A percentile compares a stretch with the other conserved stretches of the same genome.
phyloP scores from a whole-genome alignment of 2,797 vertebrate genomes.

The Xiphophorus birchmanni region DNA sequence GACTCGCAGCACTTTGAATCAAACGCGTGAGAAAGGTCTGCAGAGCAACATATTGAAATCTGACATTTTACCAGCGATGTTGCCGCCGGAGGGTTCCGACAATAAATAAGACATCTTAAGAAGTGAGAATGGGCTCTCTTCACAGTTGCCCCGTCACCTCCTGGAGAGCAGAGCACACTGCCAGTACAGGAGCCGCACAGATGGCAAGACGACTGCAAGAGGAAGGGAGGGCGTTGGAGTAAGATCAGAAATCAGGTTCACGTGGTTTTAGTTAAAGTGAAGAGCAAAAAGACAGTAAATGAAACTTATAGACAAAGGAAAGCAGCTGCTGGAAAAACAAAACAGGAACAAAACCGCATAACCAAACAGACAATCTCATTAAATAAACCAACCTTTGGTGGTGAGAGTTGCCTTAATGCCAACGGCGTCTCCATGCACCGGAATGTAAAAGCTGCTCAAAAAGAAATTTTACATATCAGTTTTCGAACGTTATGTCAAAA shows the following conservation, averaged over 20 bases:
- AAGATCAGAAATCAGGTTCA: background rate
- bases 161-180: background rate
- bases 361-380: background rate
- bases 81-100: background rate
- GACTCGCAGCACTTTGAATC: conserved; percentile 4
- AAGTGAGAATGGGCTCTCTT: conserved; percentile 14
- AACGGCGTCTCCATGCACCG: background rate
- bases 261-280: background rate
- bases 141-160: conserved; percentile 7
- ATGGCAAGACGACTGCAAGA: background rate
- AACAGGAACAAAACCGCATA: background rate
- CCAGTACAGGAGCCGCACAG: conserved; percentile 3
- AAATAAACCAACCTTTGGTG: background rate
- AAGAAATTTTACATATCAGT: background rate
- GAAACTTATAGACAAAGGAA: background rate
- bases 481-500: background rate
- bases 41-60: background rate
- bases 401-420: background rate
- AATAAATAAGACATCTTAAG: background rate
- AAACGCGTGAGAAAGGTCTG: background rate
- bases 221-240: background rate
- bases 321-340: background rate
- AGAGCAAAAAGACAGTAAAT: background rate
- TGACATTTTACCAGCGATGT: background rate
- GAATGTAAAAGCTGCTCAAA: background rate